phyloP scores from a whole-genome alignment of 2,888 invertebrate genomes.

The Gastracanthus pulcherrimus region DNA sequence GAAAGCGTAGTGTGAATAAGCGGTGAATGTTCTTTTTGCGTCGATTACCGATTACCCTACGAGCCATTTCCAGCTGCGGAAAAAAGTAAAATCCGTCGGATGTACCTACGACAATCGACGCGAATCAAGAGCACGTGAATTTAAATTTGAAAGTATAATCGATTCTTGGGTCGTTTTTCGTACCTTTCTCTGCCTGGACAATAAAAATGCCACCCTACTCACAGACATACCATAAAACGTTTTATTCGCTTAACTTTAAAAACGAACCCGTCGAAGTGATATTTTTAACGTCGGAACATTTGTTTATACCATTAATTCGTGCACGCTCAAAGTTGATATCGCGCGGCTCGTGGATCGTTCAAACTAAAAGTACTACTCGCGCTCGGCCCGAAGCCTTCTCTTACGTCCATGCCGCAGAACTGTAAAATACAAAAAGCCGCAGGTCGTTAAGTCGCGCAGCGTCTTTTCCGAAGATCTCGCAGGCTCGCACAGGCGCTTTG shows the following conservation, averaged over 20 bases:
- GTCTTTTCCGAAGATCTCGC: slow-evolving; percentile 55
- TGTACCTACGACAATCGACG: slow-evolving; percentile 62
- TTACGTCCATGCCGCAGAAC: slow-evolving; percentile 58
- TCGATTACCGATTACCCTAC: slow-evolving; percentile 53
- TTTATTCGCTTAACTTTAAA: not conserved
- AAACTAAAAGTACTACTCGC: not conserved
- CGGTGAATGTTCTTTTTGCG: slow-evolving; percentile 45
- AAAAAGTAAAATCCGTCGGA: slow-evolving; percentile 24
- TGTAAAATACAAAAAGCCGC: slow-evolving; percentile 62
- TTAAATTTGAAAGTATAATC: slow-evolving; percentile 71
- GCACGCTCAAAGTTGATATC: too few species aligned
- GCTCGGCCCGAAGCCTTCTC: not conserved
- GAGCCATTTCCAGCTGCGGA: slow-evolving; percentile 44
- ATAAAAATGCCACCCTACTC: not conserved
- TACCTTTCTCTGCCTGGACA: not conserved
- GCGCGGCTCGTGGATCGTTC: too few species aligned
- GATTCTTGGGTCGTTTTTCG: slow-evolving; percentile 42
- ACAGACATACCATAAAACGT: not conserved
- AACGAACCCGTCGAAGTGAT: not conserved
- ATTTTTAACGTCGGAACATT: not conserved
- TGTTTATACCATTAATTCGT: not conserved
- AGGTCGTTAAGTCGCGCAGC: slow-evolving; percentile 63
- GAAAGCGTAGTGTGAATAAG: slow-evolving; percentile 53
- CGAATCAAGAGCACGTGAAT: slow-evolving; percentile 64
- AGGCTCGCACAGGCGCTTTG: slow-evolving; percentile 50